These are phyloP conservation scores for Coboldia fuscipes DNA, from an alignment of 1,140 invertebrate species.

Conservation along the genomic window DNA sequence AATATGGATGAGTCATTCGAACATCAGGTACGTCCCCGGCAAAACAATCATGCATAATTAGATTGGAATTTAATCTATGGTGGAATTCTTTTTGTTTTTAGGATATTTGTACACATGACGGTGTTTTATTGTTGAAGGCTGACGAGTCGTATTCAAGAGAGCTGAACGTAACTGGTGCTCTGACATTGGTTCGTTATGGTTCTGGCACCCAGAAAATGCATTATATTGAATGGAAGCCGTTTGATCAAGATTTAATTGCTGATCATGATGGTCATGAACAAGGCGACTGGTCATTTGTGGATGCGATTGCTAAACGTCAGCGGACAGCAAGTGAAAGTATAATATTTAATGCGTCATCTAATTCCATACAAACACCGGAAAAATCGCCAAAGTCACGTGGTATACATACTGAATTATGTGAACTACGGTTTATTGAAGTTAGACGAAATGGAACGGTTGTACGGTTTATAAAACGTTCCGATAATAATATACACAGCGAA, in stretches of 20 bases:
- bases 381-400: conserved; percentile 24
- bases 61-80: too few species aligned
- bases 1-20: too few species aligned
- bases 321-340: conserved; percentile 25
- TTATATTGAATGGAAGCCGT: conserved; percentile 59
- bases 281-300: conserved; percentile 54
- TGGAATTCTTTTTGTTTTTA: conserved; percentile 7
- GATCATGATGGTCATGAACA: conserved; percentile 54
- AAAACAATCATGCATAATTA: too few species aligned
- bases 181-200: conserved; percentile 29
- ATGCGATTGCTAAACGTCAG: conserved; percentile 36
- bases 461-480: conserved; percentile 40
- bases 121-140: conserved; percentile 32
- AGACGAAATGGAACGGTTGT: conserved; percentile 42
- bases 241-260: conserved; percentile 43
- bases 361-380: neutral
- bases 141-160: conserved; percentile 28
- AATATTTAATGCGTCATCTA: conserved; percentile 16
- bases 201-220: conserved; percentile 20
- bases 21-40: too few species aligned
- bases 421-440: conserved; percentile 42
- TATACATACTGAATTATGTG: conserved; percentile 38
- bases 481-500: conserved; percentile 49
- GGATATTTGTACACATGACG: conserved; percentile 38
- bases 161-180: conserved; percentile 29